phyloP scores from a whole-genome alignment of 2,113 vertebrate genomes.

The Orycteropus afer region DNA sequence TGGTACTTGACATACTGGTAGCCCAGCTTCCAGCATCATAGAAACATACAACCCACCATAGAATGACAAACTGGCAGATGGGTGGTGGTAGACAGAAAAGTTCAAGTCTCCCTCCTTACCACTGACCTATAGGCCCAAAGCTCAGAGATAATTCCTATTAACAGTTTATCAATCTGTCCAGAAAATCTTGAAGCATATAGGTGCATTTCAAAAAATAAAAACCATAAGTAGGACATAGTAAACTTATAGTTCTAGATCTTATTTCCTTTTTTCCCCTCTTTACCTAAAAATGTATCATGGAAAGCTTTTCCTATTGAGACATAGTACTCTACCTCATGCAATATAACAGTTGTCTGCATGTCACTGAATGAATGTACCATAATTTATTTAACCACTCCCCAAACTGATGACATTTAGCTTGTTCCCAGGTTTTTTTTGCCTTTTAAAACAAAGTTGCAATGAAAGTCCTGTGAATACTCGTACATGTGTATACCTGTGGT shows the following conservation, averaged over 20 bases:
- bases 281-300: neutral
- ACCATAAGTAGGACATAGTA: neutral
- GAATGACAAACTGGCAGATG: neutral
- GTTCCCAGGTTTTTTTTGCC: neutral
- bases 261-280: neutral
- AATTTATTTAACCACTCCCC: neutral
- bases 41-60: neutral
- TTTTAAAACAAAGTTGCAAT: neutral
- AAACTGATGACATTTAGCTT: neutral
- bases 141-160: neutral
- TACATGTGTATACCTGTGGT: neutral
- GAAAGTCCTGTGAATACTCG: neutral
- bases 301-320: neutral
- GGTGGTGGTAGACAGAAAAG: neutral
- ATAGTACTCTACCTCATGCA: neutral
- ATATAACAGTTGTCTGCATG: neutral
- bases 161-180: neutral
- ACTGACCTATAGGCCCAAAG: no score
- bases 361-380: neutral
- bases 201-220: neutral
- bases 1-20: no score
- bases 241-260: neutral
- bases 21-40: no score
- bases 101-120: neutral
- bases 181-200: neutral